Percentiles rank a stretch among this genome's conserved stretches.
phyloP scores from a whole-genome alignment of 1,140 invertebrate genomes.

The Dysdera silvatica region DNA sequence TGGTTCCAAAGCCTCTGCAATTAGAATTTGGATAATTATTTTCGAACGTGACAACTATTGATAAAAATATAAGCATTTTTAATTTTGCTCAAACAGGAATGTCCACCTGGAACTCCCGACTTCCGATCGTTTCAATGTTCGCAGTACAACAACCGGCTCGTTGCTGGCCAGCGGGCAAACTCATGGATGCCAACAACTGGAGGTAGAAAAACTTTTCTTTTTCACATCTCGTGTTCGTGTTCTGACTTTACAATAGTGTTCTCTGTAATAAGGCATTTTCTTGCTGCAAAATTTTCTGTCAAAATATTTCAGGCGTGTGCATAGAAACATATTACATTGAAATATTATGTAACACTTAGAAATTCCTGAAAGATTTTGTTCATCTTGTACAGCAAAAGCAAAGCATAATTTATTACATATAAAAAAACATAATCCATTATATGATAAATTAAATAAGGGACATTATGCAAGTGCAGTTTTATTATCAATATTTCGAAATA shows the following conservation, averaged over 20 bases:
- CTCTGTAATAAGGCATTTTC: no score
- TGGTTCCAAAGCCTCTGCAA: no score
- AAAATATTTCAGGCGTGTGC: no score
- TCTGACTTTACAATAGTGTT: no score
- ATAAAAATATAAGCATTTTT: no score
- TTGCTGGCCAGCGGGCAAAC: slow-evolving; percentile 18
- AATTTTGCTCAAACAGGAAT: background rate
- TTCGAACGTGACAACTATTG: no score
- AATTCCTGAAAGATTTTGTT: background rate
- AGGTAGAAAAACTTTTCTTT: no score
- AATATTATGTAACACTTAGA: background rate
- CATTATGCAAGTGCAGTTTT: background rate
- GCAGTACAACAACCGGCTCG: slow-evolving; percentile 27
- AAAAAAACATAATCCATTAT: background rate
- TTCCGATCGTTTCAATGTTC: slow-evolving; percentile 30
- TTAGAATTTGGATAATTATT: no score
- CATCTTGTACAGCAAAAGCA: background rate
- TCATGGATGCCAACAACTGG: slow-evolving; percentile 26
- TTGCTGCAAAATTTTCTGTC: no score
- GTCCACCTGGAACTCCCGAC: background rate
- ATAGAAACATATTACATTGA: no score
- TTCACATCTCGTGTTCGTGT: no score
- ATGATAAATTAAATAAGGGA: background rate
- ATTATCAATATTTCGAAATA: background rate
- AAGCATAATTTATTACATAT: background rate